Percentiles rank a stretch among this genome's conserved stretches.
Evolutionary conservation across 1,140 invertebrate genomes (phyloP).

Genomic region (Eurytemora carolleeae): DNA sequence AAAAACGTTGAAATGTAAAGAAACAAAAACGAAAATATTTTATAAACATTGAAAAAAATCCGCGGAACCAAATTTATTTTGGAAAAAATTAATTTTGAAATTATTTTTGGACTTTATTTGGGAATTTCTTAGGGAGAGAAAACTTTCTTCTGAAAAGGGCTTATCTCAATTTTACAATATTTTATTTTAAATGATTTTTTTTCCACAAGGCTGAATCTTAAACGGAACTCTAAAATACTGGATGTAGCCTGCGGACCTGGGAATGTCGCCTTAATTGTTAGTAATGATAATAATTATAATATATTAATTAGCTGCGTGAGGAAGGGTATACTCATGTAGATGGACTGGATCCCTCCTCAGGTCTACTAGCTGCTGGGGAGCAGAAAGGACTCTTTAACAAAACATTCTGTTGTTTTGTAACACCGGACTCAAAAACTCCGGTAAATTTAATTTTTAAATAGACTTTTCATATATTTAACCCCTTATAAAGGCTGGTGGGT

Average conservation of each 20-base stretch:
- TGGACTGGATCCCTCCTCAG: slow-evolving; percentile 3
- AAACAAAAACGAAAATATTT: too few species aligned
- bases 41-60: too few species aligned
- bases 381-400: neutral
- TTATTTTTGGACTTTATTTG: too few species aligned
- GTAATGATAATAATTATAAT: neutral
- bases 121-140: too few species aligned
- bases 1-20: too few species aligned
- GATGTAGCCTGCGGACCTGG: slow-evolving; percentile 4
- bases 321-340: slow-evolving; percentile 1
- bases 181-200: too few species aligned
- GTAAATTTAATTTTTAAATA: neutral
- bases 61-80: too few species aligned
- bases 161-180: too few species aligned
- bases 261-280: slow-evolving; percentile 4
- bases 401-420: slow-evolving; percentile 2
- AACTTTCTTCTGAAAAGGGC: too few species aligned
- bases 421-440: neutral
- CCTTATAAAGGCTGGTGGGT: too few species aligned
- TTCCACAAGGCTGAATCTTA: neutral
- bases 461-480: too few species aligned
- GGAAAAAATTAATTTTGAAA: too few species aligned
- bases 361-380: neutral
- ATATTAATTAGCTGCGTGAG: slow-evolving; percentile 1
- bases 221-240: slow-evolving; percentile 1